Evolutionary conservation across 2,797 vertebrate species (phyloP).

Genomic region (Paramormyrops hopkinsi): DNA sequence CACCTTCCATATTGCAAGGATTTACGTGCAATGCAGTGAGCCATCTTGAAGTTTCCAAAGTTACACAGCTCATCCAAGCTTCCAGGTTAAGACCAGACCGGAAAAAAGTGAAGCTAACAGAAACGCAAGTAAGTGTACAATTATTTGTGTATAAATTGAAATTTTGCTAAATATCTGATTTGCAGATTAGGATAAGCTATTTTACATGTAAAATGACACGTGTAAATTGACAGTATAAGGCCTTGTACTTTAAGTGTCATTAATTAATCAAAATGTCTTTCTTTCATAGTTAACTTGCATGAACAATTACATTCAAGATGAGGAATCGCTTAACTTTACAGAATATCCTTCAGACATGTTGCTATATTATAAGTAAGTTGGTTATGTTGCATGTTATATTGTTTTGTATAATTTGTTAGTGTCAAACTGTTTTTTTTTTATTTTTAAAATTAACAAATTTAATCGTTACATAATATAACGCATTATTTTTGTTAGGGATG

Average conservation of each 20-base stretch:
- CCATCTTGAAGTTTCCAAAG: slow-evolving; percentile 9
- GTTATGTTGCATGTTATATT: neutral
- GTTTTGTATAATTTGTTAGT: neutral
- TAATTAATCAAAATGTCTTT: neutral
- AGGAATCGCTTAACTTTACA: slow-evolving; percentile 37
- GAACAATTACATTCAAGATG: slow-evolving; percentile 43
- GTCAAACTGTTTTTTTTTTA: neutral
- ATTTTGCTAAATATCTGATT: neutral
- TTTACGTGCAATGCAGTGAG: slow-evolving; percentile 45
- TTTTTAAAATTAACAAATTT: neutral
- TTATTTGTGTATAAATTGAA: neutral
- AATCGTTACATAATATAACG: neutral
- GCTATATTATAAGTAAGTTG: slow-evolving; percentile 52
- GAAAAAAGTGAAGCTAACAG: slow-evolving; percentile 43
- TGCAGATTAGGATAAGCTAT: neutral
- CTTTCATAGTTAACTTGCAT: slow-evolving; percentile 55
- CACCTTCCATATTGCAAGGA: slow-evolving; percentile 50
- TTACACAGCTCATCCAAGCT: slow-evolving; percentile 38
- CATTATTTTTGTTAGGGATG: neutral
- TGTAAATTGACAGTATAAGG: neutral
- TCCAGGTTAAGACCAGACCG: slow-evolving; percentile 36
- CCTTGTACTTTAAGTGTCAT: neutral
- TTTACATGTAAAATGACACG: neutral
- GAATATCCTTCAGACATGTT: slow-evolving; percentile 56
- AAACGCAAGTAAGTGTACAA: slow-evolving; percentile 49